Evolutionary conservation across 2,113 vertebrate species (phyloP).

Genomic region (Sapajus apella): DNA sequence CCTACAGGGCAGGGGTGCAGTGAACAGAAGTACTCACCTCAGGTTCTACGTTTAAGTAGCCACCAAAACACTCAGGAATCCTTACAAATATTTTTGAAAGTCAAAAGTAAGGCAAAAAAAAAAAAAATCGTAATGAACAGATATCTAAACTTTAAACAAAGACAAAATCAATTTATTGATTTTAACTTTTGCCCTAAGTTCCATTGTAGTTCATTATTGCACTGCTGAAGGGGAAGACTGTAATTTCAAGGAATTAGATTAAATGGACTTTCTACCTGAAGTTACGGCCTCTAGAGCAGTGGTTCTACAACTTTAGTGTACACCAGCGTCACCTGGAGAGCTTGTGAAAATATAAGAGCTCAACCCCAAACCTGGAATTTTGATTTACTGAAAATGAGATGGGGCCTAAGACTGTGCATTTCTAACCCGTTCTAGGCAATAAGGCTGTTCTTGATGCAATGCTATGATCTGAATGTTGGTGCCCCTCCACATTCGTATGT

Average conservation of each 20-base stretch:
- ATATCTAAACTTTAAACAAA: background rate
- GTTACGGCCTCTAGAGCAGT: too few relatives aligned
- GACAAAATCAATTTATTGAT: background rate
- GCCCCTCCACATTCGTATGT: background rate
- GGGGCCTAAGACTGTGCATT: background rate
- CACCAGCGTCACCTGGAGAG: background rate
- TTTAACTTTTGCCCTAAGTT: background rate
- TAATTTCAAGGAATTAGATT: background rate
- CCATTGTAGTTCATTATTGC: background rate
- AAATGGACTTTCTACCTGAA: background rate
- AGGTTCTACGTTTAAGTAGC: background rate
- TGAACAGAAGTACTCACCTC: background rate
- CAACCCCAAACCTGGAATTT: background rate
- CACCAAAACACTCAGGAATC: background rate
- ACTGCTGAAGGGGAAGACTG: accelerated
- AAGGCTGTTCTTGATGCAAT: background rate
- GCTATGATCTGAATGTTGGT: background rate
- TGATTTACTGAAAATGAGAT: background rate
- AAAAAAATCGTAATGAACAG: background rate
- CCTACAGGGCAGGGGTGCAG: background rate
- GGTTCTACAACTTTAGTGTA: background rate
- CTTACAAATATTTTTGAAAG: background rate
- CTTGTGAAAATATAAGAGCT: background rate
- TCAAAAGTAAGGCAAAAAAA: background rate
- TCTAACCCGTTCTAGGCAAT: background rate